Evolutionary conservation across 2,113 vertebrate species (phyloP), one percentile per base, ranked within the genome.

Genomic region (Eolophus roseicapilla): DNA sequence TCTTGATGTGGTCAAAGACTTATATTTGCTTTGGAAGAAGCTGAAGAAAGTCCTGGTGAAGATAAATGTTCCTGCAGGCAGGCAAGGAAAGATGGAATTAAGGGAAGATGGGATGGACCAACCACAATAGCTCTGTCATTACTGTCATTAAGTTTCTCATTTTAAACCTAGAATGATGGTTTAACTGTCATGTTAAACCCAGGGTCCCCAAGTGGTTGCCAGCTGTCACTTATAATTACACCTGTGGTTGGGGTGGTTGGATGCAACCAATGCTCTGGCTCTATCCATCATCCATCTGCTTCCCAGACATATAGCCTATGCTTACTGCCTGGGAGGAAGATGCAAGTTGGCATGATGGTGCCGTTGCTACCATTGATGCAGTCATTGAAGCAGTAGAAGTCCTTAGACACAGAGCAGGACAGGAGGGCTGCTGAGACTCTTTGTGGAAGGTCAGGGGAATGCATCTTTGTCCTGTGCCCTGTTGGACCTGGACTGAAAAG

Each of bases 251-350:
- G 10, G 15, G 24, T 1, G 4, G 55, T 37, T 53, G 49, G 33
- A 52, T 62, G 27, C 50, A 74, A 21, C 2, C 29, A 74, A 9
- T 55, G 29, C 17, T 67, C 19, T 76, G 67, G 4, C 41, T 88
- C 13, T 69, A 29, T 63, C 12, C 31, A 4, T 57, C 50, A 63
- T 6, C 20, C 25, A 11, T 53, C 28, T 86, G 49, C 33, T 77
- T 50, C 28, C 43, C 71, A 39, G 60, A 24, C 7, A 21, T 3
- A 12, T 0, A 39, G 25, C 14, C 33, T 25, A 0, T 27, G 33
- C 23, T 9, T 19, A 35, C 0, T 2, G 21, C 3, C 1, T 21
- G 43, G 37, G 57, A 59, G 59, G 47, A 73, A 29, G 35, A 23
- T 10, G 20, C 28, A 35, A 24, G 10, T 5, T 52, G 85, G 9